A percentile compares a stretch with the other conserved stretches of the same genome.
These are phyloP conservation scores for Eubasilissa regina DNA, from an alignment of 1,140 invertebrate species.

Conservation along the genomic window DNA sequence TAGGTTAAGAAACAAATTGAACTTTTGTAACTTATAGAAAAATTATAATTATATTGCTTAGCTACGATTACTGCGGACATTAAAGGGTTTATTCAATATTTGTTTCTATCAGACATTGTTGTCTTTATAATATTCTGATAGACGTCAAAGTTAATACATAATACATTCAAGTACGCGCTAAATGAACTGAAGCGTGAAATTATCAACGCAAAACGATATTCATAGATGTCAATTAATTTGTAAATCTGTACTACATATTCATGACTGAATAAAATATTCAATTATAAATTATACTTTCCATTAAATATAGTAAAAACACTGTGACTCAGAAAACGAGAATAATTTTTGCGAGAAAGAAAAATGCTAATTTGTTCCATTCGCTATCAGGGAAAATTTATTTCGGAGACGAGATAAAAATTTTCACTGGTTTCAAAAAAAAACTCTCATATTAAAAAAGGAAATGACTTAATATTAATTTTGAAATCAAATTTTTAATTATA, in stretches of 20 bases:
- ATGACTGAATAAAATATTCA: conserved; percentile 5
- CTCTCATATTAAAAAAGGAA: too few relatives aligned
- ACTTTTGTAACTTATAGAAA: too few relatives aligned
- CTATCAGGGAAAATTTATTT: background rate
- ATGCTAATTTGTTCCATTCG: background rate
- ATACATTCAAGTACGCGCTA: background rate
- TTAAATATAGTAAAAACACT: conserved; percentile 4
- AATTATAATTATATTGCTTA: too few relatives aligned
- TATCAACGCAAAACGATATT: conserved; percentile 1
- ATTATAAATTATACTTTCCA: background rate
- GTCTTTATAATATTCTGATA: too few relatives aligned
- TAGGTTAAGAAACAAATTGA: too few relatives aligned
- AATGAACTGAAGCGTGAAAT: conserved; percentile 4
- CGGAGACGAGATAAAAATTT: background rate
- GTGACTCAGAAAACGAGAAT: background rate
- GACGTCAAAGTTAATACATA: too few relatives aligned
- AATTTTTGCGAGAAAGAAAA: conserved; percentile 1
- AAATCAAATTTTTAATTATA: background rate
- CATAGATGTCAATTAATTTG: background rate
- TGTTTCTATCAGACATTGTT: too few relatives aligned
- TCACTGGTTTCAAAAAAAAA: background rate
- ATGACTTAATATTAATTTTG: background rate
- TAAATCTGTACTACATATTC: background rate
- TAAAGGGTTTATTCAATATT: too few relatives aligned
- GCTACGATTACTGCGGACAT: too few relatives aligned